Conservation (phyloP, 2,113 vertebrate genomes). For the Rhinolophus sinicus region DNA sequence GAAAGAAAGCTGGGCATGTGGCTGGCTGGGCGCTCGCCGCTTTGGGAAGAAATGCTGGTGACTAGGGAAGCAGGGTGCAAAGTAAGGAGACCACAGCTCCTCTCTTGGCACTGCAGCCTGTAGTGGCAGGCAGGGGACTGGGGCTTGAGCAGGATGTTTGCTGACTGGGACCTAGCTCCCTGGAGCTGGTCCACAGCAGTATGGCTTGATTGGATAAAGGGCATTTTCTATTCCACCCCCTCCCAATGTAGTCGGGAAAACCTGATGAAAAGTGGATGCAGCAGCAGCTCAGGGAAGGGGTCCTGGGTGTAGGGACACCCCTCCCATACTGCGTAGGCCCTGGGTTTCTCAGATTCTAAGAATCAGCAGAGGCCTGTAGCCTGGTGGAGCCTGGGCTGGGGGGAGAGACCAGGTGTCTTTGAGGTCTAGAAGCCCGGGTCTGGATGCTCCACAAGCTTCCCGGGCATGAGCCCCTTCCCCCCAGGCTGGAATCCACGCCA, state of each 20-base stretch:
- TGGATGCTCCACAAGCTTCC: background rate
- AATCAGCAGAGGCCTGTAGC: background rate
- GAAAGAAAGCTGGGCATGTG: background rate
- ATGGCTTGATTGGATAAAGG: accelerated
- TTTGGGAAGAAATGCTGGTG: background rate
- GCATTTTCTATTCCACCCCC: background rate
- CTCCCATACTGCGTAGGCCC: background rate
- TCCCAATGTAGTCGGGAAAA: accelerated
- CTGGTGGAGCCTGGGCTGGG: background rate
- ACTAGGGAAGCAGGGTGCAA: background rate
- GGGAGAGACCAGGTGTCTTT: background rate
- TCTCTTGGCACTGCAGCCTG: background rate
- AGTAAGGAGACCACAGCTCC: background rate
- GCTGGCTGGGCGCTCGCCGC: accelerated
- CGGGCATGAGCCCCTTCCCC: background rate
- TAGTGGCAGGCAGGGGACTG: background rate
- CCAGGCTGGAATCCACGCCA: background rate
- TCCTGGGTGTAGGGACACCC: no score
- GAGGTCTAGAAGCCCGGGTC: background rate
- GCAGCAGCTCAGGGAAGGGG: background rate
- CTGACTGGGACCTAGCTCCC: background rate
- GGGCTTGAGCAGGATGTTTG: background rate
- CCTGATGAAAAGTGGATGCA: background rate
- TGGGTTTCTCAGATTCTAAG: background rate
- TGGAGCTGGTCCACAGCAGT: background rate